Conservation (phyloP, 2,113 vertebrate genomes). For the Vimba vimba region DNA sequence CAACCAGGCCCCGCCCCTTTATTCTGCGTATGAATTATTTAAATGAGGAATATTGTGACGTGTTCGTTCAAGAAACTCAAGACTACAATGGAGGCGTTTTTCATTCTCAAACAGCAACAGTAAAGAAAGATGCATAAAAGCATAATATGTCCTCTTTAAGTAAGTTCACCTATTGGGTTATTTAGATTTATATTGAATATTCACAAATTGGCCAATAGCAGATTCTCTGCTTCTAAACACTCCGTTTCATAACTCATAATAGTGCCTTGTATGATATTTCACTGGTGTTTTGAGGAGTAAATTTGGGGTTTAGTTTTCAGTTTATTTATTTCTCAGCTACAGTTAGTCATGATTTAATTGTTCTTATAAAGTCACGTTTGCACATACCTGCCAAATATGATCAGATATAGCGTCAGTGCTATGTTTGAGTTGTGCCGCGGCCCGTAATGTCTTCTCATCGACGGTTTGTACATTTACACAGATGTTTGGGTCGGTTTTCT, state of each 20-base stretch:
- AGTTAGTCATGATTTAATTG: constrained; percentile 56
- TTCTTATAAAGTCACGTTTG: constrained; percentile 71
- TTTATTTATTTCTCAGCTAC: constrained; percentile 61
- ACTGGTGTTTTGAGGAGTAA: constrained; percentile 60
- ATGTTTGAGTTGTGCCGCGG: constrained; percentile 66
- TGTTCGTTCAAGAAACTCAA: no score
- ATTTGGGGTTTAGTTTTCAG: constrained; percentile 55
- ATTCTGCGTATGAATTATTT: no score
- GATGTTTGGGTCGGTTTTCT: constrained; percentile 72
- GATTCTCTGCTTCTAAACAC: constrained; percentile 46
- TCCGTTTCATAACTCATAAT: constrained; percentile 70
- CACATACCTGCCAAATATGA: constrained; percentile 89
- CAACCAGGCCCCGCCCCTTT: no score
- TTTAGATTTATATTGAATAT: not conserved
- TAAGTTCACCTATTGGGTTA: not conserved
- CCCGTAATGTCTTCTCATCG: constrained; percentile 65
- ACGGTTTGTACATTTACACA: constrained; percentile 85
- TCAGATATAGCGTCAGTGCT: constrained; percentile 83
- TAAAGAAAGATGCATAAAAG: no score
- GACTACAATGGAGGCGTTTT: no score
- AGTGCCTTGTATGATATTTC: constrained; percentile 77
- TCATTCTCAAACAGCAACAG: no score
- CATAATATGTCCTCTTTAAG: not conserved
- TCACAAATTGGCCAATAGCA: not conserved
- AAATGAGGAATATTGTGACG: no score